Evolutionary conservation across 2,113 vertebrate species (phyloP).

Genomic region (Dasyprocta punctata): DNA sequence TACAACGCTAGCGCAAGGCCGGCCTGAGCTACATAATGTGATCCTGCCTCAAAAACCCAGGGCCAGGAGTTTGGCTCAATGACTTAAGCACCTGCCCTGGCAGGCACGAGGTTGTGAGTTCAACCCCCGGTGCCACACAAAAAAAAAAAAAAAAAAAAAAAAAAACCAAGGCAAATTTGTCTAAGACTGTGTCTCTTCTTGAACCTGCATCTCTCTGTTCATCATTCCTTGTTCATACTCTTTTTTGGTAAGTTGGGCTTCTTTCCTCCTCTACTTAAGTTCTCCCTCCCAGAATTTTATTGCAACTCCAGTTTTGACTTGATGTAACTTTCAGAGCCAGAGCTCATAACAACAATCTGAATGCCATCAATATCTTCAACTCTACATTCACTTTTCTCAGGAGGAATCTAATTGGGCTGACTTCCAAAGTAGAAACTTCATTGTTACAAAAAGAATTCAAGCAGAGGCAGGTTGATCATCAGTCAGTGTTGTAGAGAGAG

Average conservation of each 20-base stretch:
- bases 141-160: no score
- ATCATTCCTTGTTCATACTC: background rate
- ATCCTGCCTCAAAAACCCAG: no score
- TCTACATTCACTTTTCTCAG: constrained; percentile 52
- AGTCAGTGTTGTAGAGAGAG: constrained; percentile 50
- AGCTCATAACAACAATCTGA: background rate
- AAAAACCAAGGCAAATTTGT: background rate
- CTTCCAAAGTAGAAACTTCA: constrained; percentile 64
- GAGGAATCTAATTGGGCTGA: constrained; percentile 53
- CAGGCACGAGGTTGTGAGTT: no score
- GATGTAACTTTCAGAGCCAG: background rate
- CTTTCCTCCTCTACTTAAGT: background rate
- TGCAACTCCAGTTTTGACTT: background rate
- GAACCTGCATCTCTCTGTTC: background rate
- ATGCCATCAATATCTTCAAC: background rate
- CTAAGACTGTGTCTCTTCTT: accelerated
- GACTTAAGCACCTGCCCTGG: no score
- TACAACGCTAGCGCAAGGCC: no score
- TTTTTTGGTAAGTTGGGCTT: background rate
- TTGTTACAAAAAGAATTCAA: constrained; percentile 67
- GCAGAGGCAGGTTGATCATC: constrained; percentile 65
- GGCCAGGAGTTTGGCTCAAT: no score
- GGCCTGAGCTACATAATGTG: no score
- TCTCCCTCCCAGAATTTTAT: background rate
- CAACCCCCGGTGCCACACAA: no score